These are phyloP conservation scores for Tursiops truncatus DNA, from an alignment of 2,113 vertebrate genomes.

Conservation along the genomic window DNA sequence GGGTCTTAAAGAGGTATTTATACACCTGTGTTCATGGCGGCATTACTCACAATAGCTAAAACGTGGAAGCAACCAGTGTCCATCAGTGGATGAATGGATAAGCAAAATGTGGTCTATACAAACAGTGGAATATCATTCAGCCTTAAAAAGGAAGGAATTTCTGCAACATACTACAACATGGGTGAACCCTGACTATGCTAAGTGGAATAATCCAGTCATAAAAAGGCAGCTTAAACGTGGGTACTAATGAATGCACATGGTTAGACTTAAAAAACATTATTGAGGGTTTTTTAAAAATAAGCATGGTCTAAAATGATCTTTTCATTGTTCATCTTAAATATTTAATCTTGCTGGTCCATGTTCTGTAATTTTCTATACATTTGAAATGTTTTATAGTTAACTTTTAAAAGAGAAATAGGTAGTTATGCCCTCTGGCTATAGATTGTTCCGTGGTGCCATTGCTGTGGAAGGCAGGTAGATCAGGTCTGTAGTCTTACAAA, in stretches of 20 bases:
- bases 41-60: not conserved
- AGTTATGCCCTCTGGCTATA: not conserved
- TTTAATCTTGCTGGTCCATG: not conserved
- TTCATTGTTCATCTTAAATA: not conserved
- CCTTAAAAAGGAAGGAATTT: not conserved
- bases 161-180: not conserved
- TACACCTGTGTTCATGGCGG: not conserved
- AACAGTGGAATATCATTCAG: not conserved
- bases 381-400: not conserved
- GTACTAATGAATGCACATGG: not conserved
- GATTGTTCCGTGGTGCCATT: not conserved
- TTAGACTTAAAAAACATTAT: not conserved
- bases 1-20: not conserved
- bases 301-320: not conserved
- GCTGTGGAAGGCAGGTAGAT: not conserved
- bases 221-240: not conserved
- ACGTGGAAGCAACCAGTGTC: not conserved
- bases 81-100: not conserved
- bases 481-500: not conserved
- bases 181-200: not conserved
- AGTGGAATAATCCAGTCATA: not conserved
- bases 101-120: not conserved
- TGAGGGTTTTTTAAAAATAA: not conserved
- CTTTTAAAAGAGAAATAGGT: not conserved
- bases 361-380: not conserved